Evolutionary conservation across 2,113 vertebrate genomes (phyloP).

Genomic region (Eublepharis macularius): DNA sequence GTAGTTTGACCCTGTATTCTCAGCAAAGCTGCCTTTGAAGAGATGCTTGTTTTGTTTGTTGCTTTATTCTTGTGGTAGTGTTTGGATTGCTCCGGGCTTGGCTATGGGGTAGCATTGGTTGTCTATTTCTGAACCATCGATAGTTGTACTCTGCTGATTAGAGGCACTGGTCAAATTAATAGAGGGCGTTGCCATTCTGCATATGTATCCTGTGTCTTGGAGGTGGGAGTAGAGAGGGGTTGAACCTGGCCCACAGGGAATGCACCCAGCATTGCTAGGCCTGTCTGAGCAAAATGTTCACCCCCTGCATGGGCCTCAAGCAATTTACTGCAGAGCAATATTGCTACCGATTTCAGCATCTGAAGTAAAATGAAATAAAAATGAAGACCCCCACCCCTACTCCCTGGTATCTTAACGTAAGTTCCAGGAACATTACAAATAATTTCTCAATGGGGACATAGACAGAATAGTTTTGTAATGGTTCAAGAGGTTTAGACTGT

Average conservation of each 20-base stretch:
- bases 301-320: background rate
- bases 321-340: background rate
- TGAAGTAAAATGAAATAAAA: too few relatives aligned
- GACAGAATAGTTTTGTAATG: background rate
- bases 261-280: background rate
- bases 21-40: background rate
- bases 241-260: too few relatives aligned
- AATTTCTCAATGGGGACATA: background rate
- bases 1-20: background rate
- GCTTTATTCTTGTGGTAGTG: background rate
- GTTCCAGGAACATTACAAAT: background rate
- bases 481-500: too few relatives aligned
- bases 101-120: background rate
- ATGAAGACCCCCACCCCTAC: background rate
- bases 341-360: background rate
- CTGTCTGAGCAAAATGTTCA: background rate
- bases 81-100: background rate
- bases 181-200: background rate
- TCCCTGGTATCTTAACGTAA: background rate
- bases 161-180: background rate
- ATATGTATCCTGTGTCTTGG: background rate
- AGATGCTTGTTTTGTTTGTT: background rate
- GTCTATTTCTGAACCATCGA: background rate
- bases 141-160: background rate
- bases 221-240: background rate